Evolutionary conservation across 2,888 invertebrate species (phyloP).

Genomic region (Tanytarsus gracilentus): DNA sequence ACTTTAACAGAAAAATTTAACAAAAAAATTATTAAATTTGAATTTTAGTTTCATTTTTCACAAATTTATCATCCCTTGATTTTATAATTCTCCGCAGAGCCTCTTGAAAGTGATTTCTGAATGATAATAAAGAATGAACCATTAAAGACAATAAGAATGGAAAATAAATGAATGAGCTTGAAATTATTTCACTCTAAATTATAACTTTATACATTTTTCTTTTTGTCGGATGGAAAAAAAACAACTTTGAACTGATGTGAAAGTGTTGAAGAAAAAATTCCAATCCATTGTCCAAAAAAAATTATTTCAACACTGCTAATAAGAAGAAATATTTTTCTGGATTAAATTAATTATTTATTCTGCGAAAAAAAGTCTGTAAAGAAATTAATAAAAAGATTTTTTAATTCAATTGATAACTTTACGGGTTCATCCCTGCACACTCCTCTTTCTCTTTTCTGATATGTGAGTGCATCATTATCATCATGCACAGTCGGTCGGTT

Average conservation of each 20-base stretch:
- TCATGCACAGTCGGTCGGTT: too few relatives aligned
- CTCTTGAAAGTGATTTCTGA: background rate
- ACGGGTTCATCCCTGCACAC: too few relatives aligned
- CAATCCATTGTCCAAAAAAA: background rate
- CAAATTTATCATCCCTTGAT: background rate
- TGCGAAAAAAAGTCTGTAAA: too few relatives aligned
- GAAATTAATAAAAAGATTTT: too few relatives aligned
- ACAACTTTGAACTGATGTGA: background rate
- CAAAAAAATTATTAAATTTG: background rate
- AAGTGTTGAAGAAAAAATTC: slow-evolving; percentile 11
- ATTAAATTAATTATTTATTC: background rate
- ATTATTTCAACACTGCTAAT: background rate
- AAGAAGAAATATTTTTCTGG: background rate
- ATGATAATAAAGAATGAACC: background rate
- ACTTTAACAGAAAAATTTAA: background rate
- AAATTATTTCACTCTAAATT: background rate
- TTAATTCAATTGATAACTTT: too few relatives aligned
- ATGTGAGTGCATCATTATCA: too few relatives aligned
- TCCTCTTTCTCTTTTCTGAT: too few relatives aligned
- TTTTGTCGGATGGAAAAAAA: background rate
- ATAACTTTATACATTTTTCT: background rate
- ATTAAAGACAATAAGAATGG: background rate
- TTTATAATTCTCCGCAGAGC: background rate
- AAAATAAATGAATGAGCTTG: background rate
- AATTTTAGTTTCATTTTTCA: background rate